A percentile compares a stretch with the other conserved stretches of the same genome.
Conservation (phyloP, 2,797 vertebrate species). For the Macrochelys suwanniensis region DNA sequence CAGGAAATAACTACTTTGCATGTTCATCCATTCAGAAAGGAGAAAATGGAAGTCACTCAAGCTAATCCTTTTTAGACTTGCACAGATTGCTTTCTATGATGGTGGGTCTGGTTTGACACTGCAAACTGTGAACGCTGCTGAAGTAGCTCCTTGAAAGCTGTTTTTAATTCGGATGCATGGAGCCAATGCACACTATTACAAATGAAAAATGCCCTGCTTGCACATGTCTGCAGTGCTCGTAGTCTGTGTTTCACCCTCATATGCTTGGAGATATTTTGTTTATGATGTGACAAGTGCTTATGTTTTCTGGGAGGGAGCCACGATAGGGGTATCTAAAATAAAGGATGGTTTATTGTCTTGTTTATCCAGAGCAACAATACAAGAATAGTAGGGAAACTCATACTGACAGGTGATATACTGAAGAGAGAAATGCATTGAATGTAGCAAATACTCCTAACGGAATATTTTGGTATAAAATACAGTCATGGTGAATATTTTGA, state of each 20-base stretch:
- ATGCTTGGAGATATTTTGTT: neutral
- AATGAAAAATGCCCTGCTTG: neutral
- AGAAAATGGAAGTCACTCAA: slow-evolving; percentile 52
- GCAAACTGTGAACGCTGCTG: neutral
- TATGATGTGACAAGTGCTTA: neutral
- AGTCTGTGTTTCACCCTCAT: neutral
- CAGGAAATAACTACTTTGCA: slow-evolving; percentile 49
- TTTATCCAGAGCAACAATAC: slow-evolving; percentile 22
- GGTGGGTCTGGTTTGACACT: neutral
- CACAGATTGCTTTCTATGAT: neutral
- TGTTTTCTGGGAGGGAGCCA: neutral
- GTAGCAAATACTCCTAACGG: fast-evolving
- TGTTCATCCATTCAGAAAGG: slow-evolving; percentile 39
- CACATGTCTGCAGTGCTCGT: neutral
- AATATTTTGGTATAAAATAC: neutral
- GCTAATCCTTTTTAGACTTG: slow-evolving; percentile 25
- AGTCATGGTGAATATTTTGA: neutral
- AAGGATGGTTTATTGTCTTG: neutral
- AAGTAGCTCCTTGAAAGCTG: slow-evolving; percentile 6
- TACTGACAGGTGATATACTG: neutral
- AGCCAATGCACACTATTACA: neutral
- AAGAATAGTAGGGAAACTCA: neutral
- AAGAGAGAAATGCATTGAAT: neutral
- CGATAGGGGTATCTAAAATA: neutral
- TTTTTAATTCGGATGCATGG: neutral